Evolutionary conservation across 2,888 invertebrate species (phyloP).

Genomic region (Archips xylosteana): DNA sequence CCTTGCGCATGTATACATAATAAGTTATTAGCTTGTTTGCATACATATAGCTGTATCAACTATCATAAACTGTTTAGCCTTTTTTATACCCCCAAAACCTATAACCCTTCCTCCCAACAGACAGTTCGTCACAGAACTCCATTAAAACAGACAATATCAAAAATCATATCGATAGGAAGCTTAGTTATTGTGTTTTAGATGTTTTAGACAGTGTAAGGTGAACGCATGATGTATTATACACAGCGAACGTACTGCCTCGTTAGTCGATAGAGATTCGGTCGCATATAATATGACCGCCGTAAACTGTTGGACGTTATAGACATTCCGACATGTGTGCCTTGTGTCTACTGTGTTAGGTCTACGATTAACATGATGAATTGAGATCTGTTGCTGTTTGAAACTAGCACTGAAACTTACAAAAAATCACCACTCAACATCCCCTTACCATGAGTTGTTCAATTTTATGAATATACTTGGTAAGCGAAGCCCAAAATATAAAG

Average conservation of each 20-base stretch:
- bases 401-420: not conserved
- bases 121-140: slow-evolving; percentile 13
- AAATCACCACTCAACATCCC: too few relatives aligned
- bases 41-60: slow-evolving; percentile 34
- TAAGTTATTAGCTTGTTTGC: slow-evolving; percentile 32
- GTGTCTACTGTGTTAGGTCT: slow-evolving; percentile 55
- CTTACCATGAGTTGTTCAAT: too few relatives aligned
- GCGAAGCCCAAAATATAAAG: too few relatives aligned
- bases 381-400: slow-evolving; percentile 27
- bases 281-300: slow-evolving; percentile 45
- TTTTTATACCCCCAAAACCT: slow-evolving; percentile 17
- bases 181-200: slow-evolving; percentile 65
- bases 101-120: slow-evolving; percentile 13
- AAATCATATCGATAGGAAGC: slow-evolving; percentile 55
- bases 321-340: slow-evolving; percentile 67
- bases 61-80: slow-evolving; percentile 24
- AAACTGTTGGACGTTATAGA: slow-evolving; percentile 49
- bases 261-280: slow-evolving; percentile 66
- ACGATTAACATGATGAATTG: slow-evolving; percentile 37
- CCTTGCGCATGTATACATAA: slow-evolving; percentile 34
- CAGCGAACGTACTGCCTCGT: slow-evolving; percentile 64
- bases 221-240: slow-evolving; percentile 72
- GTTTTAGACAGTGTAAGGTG: slow-evolving; percentile 52
- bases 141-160: slow-evolving; percentile 21
- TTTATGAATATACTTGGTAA: too few relatives aligned